These are phyloP conservation scores for Xanthorhoe spadicearia DNA, from an alignment of 2,888 invertebrate genomes.

Conservation along the genomic window DNA sequence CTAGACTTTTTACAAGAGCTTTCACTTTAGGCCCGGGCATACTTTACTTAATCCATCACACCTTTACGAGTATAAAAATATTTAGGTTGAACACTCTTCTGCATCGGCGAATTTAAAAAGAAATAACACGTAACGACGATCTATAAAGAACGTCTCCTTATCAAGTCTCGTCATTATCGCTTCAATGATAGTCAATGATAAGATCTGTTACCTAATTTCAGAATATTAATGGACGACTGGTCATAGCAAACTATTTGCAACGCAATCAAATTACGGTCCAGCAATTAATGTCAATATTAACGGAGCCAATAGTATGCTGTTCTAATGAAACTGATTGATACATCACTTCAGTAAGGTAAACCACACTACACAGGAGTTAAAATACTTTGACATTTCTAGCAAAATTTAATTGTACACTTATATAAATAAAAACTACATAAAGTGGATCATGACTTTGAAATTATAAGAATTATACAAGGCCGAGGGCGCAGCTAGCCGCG, in stretches of 20 bases:
- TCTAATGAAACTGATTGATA: neutral
- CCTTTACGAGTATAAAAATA: neutral
- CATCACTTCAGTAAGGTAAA: too few relatives aligned
- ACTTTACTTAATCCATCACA: conserved; percentile 17
- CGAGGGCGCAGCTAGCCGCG: too few relatives aligned
- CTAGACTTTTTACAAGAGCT: conserved; percentile 1
- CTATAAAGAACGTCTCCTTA: too few relatives aligned
- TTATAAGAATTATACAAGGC: too few relatives aligned
- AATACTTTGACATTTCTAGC: too few relatives aligned
- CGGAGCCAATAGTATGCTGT: conserved; percentile 10
- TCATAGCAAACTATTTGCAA: conserved; percentile 39
- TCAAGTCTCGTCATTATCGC: too few relatives aligned
- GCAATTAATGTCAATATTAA: conserved; percentile 34
- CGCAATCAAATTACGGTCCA: conserved; percentile 46
- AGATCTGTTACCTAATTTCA: neutral
- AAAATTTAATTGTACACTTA: too few relatives aligned
- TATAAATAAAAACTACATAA: too few relatives aligned
- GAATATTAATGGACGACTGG: conserved; percentile 16
- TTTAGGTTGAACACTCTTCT: neutral
- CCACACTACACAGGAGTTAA: too few relatives aligned
- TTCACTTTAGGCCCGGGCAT: conserved; percentile 3
- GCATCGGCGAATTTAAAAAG: neutral
- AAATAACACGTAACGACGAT: too few relatives aligned
- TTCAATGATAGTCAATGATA: neutral
- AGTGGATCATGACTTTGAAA: too few relatives aligned